A percentile compares a stretch with the other conserved stretches of the same genome.
Conservation (phyloP, 1,140 invertebrate species). For the Drosophila sp. region DNA sequence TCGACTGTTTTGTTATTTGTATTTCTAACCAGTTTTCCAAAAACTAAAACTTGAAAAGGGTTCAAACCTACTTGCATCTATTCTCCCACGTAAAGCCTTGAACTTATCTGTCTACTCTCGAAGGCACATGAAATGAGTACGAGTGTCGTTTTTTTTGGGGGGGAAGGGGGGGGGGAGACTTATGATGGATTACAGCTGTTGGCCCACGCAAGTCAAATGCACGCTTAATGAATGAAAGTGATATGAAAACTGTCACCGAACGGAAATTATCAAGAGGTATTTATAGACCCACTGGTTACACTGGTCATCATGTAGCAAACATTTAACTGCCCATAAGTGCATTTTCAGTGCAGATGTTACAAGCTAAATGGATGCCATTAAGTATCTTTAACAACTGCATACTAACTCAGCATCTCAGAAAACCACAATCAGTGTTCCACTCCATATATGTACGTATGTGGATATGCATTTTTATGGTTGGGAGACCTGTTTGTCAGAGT, state of each 20-base stretch:
- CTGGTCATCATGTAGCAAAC: background rate
- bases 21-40: constrained; percentile 55
- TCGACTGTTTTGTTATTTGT: constrained; percentile 18
- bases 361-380: background rate
- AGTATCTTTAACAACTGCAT: constrained; percentile 2
- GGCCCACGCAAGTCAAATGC: constrained; percentile 33
- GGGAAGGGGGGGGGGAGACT: constrained; percentile 8
- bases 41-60: too few species aligned
- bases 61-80: background rate
- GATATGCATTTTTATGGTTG: background rate
- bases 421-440: background rate
- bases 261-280: background rate
- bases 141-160: too few species aligned
- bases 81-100: constrained; percentile 40
- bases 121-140: too few species aligned
- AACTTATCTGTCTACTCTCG: constrained; percentile 28
- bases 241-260: constrained; percentile 20
- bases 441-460: background rate
- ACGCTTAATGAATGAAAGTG: constrained; percentile 36
- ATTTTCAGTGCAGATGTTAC: background rate
- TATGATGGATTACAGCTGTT: constrained; percentile 57
- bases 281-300: background rate
- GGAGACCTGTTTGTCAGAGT: background rate
- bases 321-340: background rate
- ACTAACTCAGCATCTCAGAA: background rate